Percentiles rank a stretch among this genome's conserved stretches.
phyloP scores from a whole-genome alignment of 2,113 vertebrate species.

The Triplophysa siluroides region DNA sequence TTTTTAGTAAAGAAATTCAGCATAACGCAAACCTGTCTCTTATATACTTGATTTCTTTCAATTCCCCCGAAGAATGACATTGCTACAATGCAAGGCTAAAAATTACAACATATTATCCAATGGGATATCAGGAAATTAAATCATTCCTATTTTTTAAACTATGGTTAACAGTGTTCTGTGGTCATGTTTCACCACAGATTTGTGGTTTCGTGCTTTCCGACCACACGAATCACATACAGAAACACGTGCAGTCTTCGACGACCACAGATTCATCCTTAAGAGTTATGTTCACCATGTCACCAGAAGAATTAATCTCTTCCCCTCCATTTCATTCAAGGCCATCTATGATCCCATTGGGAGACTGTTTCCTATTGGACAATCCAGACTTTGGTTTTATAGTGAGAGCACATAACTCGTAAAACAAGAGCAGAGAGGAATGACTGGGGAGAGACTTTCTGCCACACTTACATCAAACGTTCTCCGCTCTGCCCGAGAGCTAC shows the following conservation, averaged over 20 bases:
- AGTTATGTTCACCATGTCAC: conserved; percentile 51
- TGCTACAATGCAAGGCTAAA: no score
- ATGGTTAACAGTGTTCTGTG: neutral
- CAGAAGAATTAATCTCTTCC: conserved; percentile 50
- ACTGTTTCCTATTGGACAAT: conserved; percentile 59
- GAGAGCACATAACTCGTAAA: conserved; percentile 72
- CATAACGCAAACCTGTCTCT: no score
- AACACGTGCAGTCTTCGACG: neutral
- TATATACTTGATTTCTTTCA: no score
- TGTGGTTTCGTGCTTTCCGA: neutral
- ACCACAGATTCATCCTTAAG: conserved; percentile 27
- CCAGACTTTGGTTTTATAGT: conserved; percentile 71
- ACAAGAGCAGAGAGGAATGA: conserved; percentile 73
- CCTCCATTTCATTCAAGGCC: conserved; percentile 43
- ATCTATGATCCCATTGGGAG: conserved; percentile 44
- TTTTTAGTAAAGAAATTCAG: no score
- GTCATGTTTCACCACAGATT: neutral
- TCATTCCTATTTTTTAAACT: neutral
- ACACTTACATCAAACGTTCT: conserved; percentile 38
- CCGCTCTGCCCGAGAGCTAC: conserved; percentile 5
- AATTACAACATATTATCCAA: no score
- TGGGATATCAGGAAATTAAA: no score
- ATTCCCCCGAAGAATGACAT: no score
- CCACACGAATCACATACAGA: neutral
- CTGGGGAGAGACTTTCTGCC: conserved; percentile 54